Conservation (phyloP, 2,888 invertebrate genomes). For the Erebia epiphron region DNA sequence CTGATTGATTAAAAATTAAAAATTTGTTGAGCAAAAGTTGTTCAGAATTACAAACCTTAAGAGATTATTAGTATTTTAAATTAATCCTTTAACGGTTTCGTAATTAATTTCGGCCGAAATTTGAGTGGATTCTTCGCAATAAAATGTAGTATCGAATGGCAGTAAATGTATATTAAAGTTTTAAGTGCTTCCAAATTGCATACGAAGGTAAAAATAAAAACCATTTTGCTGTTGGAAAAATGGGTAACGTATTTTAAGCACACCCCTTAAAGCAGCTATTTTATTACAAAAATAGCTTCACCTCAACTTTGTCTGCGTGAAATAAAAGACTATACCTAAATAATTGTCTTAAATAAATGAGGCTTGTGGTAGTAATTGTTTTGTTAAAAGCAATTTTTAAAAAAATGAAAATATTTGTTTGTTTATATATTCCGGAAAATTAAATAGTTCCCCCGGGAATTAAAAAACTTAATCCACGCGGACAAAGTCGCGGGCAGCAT, state of each 20-base stretch:
- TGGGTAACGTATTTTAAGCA: slow-evolving; percentile 27
- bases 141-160: not conserved
- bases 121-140: not conserved
- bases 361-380: not conserved
- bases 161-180: not conserved
- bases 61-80: too few species aligned
- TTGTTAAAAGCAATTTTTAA: not conserved
- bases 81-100: too few species aligned
- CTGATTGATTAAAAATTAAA: too few species aligned
- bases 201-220: slow-evolving; percentile 17
- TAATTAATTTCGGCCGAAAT: not conserved
- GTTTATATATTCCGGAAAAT: too few species aligned
- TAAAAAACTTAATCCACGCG: too few species aligned
- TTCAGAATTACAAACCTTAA: too few species aligned
- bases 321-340: slow-evolving; percentile 13
- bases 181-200: slow-evolving; percentile 3
- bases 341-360: slow-evolving; percentile 5
- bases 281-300: slow-evolving; percentile 25
- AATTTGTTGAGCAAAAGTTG: too few species aligned
- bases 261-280: slow-evolving; percentile 30
- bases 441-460: too few species aligned
- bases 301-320: slow-evolving; percentile 19
- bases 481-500: too few species aligned
- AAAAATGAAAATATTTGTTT: not conserved
- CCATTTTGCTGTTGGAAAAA: slow-evolving; percentile 15